Base-by-base conservation (phyloP, 2,113 vertebrate genomes). In the Scartelaos histophorus region DNA sequence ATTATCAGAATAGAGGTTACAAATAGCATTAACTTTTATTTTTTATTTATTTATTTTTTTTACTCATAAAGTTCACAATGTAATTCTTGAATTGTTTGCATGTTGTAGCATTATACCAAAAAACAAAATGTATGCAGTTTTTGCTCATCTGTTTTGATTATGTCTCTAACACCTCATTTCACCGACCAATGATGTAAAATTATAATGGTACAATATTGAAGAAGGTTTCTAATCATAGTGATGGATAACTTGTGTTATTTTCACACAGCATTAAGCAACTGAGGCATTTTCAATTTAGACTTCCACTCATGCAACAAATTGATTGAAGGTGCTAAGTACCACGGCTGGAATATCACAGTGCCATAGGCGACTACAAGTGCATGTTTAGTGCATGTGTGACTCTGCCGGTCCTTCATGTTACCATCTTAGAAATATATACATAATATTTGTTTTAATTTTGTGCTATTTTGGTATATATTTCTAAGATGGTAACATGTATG, bases 231-330 rank as follows among this genome's bases (percentile, higher is more conserved):
- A 70, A 58, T 81, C 70, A 80, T 66, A 65, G 79, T 78, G 75
- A 82, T 71, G 46, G 45, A 72, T 71, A 73, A 76, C 51, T 35
- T 67, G 74, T 54, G 5, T 19, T 25, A 74, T 70, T 79, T 70
- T 62, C 46, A 65, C 4, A 1, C 56, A 65, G 76, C 66, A 51
- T 66, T 80, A 53, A 22, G 64, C 43, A 62, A 70, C 65, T 29
- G 68, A 47, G 62, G 82, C 61, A 22, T 43, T 79, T 66, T 76
- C 38, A 78, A 62, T 83, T 46, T 66, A 80, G 74, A 62, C 69
- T 72, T 82, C 61, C 1, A 6, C 57, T 76, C 66, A 84, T 73
- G 65, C 60, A 81, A 79, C 66, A 77, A 67, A 87, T 85, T 65
- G 69, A 74, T 46, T 67, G 72, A 67, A 69, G 45, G 60, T 76